phyloP scores from a whole-genome alignment of 2,797 vertebrate genomes.

The Sebastes diploproa region DNA sequence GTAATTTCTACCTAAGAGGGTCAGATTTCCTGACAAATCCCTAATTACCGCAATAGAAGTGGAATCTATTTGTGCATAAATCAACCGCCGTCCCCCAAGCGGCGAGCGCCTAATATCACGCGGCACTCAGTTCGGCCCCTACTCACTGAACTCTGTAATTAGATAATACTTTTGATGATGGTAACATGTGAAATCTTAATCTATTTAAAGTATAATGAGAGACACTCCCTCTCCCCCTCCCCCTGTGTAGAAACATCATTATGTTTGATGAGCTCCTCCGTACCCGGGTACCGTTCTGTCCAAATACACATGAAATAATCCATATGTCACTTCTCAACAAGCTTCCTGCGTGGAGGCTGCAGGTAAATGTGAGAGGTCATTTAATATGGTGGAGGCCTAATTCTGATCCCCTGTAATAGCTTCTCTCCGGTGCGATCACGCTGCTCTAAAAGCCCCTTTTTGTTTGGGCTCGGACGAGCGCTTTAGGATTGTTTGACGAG shows the following conservation, averaged over 20 bases:
- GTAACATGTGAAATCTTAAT: conserved; percentile 95
- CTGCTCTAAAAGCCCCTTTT: conserved; percentile 84
- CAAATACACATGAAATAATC: conserved; percentile 88
- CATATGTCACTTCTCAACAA: conserved; percentile 85
- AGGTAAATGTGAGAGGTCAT: conserved; percentile 92
- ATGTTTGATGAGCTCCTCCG: conserved; percentile 84
- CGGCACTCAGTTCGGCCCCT: conserved; percentile 71
- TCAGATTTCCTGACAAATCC: conserved; percentile 99
- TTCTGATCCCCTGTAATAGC: conserved; percentile 88
- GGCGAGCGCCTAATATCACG: conserved; percentile 88
- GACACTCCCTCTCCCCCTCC: conserved; percentile 49
- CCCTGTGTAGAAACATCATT: conserved; percentile 25
- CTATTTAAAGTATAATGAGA: conserved; percentile 91
- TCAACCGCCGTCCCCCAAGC: conserved; percentile 85
- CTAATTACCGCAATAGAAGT: conserved; percentile 95
- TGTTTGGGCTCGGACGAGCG: conserved; percentile 82
- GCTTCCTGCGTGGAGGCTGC: conserved; percentile 67
- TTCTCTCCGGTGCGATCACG: conserved; percentile 87
- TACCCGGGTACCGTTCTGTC: conserved; percentile 86
- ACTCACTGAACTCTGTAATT: conserved; percentile 93
- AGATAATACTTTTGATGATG: conserved; percentile 94
- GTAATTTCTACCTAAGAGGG: conserved; percentile 98
- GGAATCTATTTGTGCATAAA: conserved; percentile 97
- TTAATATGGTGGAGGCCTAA: conserved; percentile 89
- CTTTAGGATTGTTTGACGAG: conserved; percentile 80